Conservation (phyloP, 2,113 vertebrate genomes). For the Delphinapterus leucas region DNA sequence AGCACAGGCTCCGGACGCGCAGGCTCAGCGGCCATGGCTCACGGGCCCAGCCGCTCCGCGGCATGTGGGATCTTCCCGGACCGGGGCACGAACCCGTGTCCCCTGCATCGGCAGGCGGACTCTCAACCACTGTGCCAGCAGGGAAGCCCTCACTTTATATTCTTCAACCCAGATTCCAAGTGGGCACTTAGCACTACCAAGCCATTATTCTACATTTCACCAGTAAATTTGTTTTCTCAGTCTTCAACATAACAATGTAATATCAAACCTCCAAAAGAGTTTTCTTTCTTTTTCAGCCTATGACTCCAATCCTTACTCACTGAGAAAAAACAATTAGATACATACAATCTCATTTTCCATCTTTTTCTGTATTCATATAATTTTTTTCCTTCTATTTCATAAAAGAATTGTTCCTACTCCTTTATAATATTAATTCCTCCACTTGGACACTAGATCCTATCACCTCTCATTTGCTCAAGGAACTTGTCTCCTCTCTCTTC, state of each 20-base stretch:
- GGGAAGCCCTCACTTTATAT: not conserved
- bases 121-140: too few species aligned
- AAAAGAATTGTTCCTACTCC: not conserved
- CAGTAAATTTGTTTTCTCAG: not conserved
- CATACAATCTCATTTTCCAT: not conserved
- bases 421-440: not conserved
- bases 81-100: too few species aligned
- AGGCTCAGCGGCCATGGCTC: too few species aligned
- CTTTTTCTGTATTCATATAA: not conserved
- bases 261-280: not conserved
- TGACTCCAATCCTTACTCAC: not conserved
- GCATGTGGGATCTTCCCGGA: too few species aligned
- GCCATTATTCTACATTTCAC: not conserved
- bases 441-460: not conserved
- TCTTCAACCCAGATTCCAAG: not conserved
- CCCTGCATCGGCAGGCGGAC: too few species aligned
- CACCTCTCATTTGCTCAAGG: not conserved
- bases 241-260: not conserved
- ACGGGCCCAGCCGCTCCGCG: too few species aligned
- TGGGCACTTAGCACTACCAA: not conserved
- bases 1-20: too few species aligned
- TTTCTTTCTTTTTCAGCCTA: not conserved
- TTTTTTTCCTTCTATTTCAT: not conserved
- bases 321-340: not conserved
- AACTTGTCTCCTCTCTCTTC: not conserved